Conservation (phyloP, 2,888 invertebrate genomes). For the Drosophila picticornis region DNA sequence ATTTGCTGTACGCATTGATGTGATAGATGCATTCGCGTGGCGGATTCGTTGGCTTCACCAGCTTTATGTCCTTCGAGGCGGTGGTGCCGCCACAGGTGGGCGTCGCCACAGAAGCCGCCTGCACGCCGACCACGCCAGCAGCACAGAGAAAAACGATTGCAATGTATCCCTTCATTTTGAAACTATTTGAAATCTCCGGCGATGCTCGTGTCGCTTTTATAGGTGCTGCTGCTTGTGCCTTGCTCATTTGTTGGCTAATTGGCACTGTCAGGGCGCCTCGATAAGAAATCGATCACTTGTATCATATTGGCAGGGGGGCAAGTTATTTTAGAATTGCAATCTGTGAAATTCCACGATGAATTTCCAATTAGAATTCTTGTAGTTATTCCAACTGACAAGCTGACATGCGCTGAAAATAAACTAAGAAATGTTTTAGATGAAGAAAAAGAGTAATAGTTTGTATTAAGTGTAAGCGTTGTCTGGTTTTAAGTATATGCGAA, state of each 20-base stretch:
- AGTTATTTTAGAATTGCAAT: conserved; percentile 1
- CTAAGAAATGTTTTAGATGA: neutral
- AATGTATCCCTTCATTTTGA: conserved; percentile 48
- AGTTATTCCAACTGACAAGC: conserved; percentile 8
- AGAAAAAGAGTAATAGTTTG: too few relatives aligned
- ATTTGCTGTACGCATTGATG: conserved; percentile 64
- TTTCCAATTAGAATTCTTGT: conserved; percentile 39
- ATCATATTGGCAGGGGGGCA: conserved; percentile 13
- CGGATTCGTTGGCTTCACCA: conserved; percentile 64
- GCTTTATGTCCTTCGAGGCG: conserved; percentile 68
- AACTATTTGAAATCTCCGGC: conserved; percentile 6
- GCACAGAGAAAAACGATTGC: conserved; percentile 32
- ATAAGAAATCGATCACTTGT: conserved; percentile 45
- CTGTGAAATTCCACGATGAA: conserved; percentile 15
- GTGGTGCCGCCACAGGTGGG: conserved; percentile 73
- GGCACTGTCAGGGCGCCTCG: conserved; percentile 47
- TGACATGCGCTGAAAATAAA: conserved; percentile 33
- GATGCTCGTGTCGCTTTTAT: conserved; percentile 49
- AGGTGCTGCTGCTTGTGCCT: conserved; percentile 8
- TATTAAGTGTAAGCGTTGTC: neutral
- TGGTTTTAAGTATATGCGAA: neutral
- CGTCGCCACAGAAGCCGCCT: conserved; percentile 63
- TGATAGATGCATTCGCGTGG: conserved; percentile 71
- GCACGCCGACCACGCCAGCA: conserved; percentile 19
- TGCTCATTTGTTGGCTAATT: conserved; percentile 29